phyloP scores from a whole-genome alignment of 2,797 vertebrate species.

The Phrynocephalus forsythii region DNA sequence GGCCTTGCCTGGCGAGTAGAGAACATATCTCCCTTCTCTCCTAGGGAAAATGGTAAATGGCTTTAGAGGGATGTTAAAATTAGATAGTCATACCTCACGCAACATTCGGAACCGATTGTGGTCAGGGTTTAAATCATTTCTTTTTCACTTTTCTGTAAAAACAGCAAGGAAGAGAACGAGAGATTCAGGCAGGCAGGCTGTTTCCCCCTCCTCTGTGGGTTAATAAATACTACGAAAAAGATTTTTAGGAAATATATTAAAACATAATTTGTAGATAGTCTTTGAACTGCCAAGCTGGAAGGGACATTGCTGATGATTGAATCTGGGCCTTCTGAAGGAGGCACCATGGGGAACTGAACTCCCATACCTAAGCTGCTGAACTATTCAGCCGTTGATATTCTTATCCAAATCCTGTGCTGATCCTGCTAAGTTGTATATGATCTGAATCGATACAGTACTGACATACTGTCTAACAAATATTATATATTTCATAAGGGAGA shows the following conservation, averaged over 20 bases:
- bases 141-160: not conserved
- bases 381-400: too few species aligned
- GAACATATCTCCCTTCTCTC: not conserved
- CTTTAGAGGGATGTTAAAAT: conserved; percentile 7
- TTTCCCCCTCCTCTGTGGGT: not conserved
- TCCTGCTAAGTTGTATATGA: not conserved
- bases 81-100: not conserved
- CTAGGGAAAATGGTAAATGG: not conserved
- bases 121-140: not conserved
- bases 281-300: too few species aligned
- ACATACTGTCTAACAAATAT: not conserved
- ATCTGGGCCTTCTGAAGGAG: too few species aligned
- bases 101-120: not conserved
- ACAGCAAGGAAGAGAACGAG: not conserved
- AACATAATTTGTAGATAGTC: too few species aligned
- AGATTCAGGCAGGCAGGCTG: not conserved
- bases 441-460: not conserved
- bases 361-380: too few species aligned
- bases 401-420: not conserved
- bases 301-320: too few species aligned
- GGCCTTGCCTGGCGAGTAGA: not conserved
- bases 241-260: too few species aligned
- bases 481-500: not conserved
- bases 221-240: not conserved
- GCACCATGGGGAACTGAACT: too few species aligned